Conservation (phyloP, 2,888 invertebrate genomes). For the Phania funesta region DNA sequence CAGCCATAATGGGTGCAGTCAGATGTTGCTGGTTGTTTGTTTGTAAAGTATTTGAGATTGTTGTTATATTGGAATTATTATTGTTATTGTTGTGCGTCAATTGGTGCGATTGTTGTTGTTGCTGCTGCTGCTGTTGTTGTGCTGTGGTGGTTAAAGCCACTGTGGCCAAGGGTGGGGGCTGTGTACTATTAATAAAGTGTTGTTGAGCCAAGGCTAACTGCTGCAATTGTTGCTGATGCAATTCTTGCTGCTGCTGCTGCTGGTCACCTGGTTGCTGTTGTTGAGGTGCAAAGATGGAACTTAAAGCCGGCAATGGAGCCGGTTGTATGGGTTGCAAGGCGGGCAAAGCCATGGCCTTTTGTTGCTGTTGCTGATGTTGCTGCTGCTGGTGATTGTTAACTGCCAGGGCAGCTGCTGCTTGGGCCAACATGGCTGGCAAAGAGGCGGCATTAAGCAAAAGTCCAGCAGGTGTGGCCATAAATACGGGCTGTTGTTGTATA, state of each 20-base stretch:
- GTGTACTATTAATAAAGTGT: conserved; percentile 74
- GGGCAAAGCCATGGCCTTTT: conserved; percentile 73
- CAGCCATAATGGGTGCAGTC: neutral
- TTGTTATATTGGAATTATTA: conserved; percentile 66
- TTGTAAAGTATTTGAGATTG: conserved; percentile 49
- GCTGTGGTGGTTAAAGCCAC: conserved; percentile 63
- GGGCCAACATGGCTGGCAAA: conserved; percentile 79
- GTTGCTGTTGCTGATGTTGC: conserved; percentile 72
- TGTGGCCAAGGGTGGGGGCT: conserved; percentile 75
- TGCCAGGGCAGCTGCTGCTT: conserved; percentile 76
- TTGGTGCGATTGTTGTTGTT: conserved; percentile 51
- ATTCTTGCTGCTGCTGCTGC: conserved; percentile 69
- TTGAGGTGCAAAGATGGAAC: conserved; percentile 76
- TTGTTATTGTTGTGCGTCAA: conserved; percentile 69
- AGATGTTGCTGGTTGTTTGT: conserved; percentile 50
- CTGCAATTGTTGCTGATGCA: conserved; percentile 72
- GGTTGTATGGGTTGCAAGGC: conserved; percentile 78
- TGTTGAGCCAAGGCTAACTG: conserved; percentile 68
- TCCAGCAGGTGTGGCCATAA: conserved; percentile 80
- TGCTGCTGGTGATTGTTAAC: conserved; percentile 75
- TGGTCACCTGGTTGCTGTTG: conserved; percentile 70
- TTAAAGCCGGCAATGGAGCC: conserved; percentile 74
- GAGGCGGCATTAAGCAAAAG: conserved; percentile 78
- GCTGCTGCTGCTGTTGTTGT: conserved; percentile 49
- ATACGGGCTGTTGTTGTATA: conserved; percentile 76